phyloP scores from a whole-genome alignment of 2,888 invertebrate genomes.

The Diplazon laetatorius region DNA sequence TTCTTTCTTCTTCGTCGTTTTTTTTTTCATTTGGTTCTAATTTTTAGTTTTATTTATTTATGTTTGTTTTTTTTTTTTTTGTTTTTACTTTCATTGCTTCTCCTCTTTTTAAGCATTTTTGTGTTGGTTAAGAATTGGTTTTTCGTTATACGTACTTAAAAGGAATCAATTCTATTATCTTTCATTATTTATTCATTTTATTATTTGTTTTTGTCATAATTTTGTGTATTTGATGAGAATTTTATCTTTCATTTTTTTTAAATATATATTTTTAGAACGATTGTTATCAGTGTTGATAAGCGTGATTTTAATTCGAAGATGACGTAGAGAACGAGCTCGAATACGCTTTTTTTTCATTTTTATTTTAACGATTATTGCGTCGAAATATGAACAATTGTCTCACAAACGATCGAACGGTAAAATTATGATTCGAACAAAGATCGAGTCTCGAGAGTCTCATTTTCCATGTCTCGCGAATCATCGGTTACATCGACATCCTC shows the following conservation, averaged over 20 bases:
- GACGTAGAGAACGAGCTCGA: conserved; percentile 61
- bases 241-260: too few relatives aligned
- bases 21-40: conserved; percentile 30
- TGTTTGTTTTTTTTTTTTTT: too few relatives aligned
- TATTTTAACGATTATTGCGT: conserved; percentile 77
- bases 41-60: conserved; percentile 3
- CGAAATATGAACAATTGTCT: conserved; percentile 76
- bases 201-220: too few relatives aligned
- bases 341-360: conserved; percentile 74
- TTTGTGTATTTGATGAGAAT: too few relatives aligned
- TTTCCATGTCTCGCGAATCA: conserved; percentile 56
- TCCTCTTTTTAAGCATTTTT: not conserved
- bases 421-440: conserved; percentile 64
- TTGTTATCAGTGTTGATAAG: too few relatives aligned
- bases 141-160: too few relatives aligned
- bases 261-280: too few relatives aligned
- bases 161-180: too few relatives aligned
- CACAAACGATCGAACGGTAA: conserved; percentile 69
- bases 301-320: too few relatives aligned
- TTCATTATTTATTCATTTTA: too few relatives aligned
- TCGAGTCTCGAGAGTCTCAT: conserved; percentile 41
- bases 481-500: conserved; percentile 58
- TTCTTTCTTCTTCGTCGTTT: conserved; percentile 13
- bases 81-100: too few relatives aligned
- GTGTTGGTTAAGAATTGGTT: too few relatives aligned